Conservation (phyloP, 2,888 invertebrate genomes). For the Tetropium fuscum region DNA sequence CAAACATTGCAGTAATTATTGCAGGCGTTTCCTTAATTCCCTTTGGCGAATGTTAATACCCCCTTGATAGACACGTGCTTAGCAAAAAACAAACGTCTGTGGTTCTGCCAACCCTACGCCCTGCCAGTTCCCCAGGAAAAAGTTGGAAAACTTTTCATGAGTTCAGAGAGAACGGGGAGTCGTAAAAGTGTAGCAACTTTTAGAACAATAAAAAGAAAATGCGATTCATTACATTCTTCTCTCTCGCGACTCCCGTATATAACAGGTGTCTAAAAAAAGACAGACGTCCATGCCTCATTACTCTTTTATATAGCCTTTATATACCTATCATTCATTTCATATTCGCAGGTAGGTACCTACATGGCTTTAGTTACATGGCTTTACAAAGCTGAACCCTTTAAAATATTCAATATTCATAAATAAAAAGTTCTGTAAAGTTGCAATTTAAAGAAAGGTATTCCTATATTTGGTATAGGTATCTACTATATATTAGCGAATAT, state of each 20-base stretch:
- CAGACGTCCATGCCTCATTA: constrained; percentile 8
- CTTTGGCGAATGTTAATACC: too few relatives aligned
- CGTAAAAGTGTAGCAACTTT: constrained; percentile 57
- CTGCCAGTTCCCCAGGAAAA: constrained; percentile 41
- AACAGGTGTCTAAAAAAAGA: constrained; percentile 48
- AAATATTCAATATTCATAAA: too few relatives aligned
- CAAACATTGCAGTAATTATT: too few relatives aligned
- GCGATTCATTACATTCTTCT: constrained; percentile 51
- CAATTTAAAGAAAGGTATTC: not conserved
- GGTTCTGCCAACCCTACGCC: constrained; percentile 11
- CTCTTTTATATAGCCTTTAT: constrained; percentile 20
- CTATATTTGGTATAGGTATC: not conserved
- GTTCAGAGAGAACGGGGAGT: constrained; percentile 54
- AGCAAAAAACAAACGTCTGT: constrained; percentile 1
- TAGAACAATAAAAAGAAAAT: constrained; percentile 59
- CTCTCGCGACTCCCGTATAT: constrained; percentile 27
- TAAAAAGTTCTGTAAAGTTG: not conserved
- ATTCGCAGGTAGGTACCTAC: too few relatives aligned
- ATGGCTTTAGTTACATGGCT: too few relatives aligned
- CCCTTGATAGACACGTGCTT: constrained; percentile 14
- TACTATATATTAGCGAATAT: not conserved
- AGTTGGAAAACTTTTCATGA: constrained; percentile 50
- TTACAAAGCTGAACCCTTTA: too few relatives aligned
- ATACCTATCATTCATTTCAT: constrained; percentile 9
- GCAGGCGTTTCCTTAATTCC: too few relatives aligned